These are phyloP conservation scores for Desmophyllum pertusum DNA, from an alignment of 92 coral and sea anemone species.

Conservation along the genomic window DNA sequence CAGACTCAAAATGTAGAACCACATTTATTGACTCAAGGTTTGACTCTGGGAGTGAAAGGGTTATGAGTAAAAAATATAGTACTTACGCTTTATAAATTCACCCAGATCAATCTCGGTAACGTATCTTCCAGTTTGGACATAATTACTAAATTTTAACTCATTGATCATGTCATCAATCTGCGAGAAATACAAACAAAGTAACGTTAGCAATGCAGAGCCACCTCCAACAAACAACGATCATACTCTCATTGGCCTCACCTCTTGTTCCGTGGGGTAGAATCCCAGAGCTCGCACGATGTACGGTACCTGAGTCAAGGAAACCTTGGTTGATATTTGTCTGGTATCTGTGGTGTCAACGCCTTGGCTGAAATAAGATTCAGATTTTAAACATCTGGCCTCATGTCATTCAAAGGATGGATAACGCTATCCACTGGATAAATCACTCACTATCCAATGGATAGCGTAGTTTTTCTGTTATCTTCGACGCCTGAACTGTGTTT, in stretches of 20 bases:
- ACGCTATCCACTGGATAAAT: too few relatives aligned
- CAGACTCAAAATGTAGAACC: too few relatives aligned
- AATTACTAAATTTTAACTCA: constrained; percentile 87
- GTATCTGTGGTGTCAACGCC: constrained; percentile 92
- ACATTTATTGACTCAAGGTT: too few relatives aligned
- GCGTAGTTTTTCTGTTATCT: too few relatives aligned
- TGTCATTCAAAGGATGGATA: too few relatives aligned
- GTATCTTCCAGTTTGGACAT: constrained; percentile 91
- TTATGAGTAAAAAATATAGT: too few relatives aligned
- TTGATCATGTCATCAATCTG: constrained; percentile 94
- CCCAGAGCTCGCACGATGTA: constrained; percentile 95
- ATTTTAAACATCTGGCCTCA: not conserved
- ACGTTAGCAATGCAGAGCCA: not conserved
- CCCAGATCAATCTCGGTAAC: constrained; percentile 91
- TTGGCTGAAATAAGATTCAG: constrained; percentile 60
- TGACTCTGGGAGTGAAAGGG: too few relatives aligned
- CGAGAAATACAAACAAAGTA: not conserved
- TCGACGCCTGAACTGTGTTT: too few relatives aligned
- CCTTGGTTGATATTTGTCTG: constrained; percentile 86
- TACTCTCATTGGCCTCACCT: constrained; percentile 49
- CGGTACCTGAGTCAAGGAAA: constrained; percentile 92
- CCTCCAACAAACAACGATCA: not conserved
- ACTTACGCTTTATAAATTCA: constrained; percentile 89
- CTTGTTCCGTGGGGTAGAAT: constrained; percentile 96
- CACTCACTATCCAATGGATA: too few relatives aligned